These are phyloP conservation scores for Nephrotoma appendiculata DNA, from an alignment of 2,888 invertebrate species.

Conservation along the genomic window DNA sequence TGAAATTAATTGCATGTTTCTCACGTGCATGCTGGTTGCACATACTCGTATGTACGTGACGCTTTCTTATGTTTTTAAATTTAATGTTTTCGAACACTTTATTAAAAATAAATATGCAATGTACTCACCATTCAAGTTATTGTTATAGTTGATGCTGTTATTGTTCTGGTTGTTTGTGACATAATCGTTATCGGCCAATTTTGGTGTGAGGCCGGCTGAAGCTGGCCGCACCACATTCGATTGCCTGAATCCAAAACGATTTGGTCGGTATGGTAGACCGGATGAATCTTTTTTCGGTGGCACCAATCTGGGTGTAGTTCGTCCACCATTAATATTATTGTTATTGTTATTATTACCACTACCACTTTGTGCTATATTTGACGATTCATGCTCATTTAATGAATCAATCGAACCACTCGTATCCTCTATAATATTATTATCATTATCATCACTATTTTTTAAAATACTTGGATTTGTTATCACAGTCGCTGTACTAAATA, in stretches of 20 bases:
- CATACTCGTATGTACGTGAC: not conserved
- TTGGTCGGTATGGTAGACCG: slow-evolving; percentile 45
- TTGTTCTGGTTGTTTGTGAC: slow-evolving; percentile 37
- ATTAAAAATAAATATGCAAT: not conserved
- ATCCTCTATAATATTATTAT: slow-evolving; percentile 20
- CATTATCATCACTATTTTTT: slow-evolving; percentile 13
- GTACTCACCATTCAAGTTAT: slow-evolving; percentile 35
- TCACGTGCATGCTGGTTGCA: not conserved
- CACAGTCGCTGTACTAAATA: slow-evolving; percentile 14
- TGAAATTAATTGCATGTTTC: not conserved
- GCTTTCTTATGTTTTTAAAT: not conserved
- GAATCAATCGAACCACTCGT: slow-evolving; percentile 20
- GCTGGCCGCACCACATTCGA: slow-evolving; percentile 31
- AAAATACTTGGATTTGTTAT: slow-evolving; percentile 16
- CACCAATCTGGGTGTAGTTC: slow-evolving; percentile 42
- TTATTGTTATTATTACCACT: not conserved
- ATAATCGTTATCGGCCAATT: slow-evolving; percentile 43
- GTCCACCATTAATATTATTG: slow-evolving; percentile 5
- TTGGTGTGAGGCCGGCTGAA: slow-evolving; percentile 47
- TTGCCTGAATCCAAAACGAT: slow-evolving; percentile 66
- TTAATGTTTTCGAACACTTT: not conserved
- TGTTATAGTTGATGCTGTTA: slow-evolving; percentile 29
- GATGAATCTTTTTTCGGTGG: slow-evolving; percentile 51
- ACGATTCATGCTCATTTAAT: not conserved
- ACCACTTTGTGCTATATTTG: slow-evolving; percentile 1